phyloP scores from a whole-genome alignment of 2,888 invertebrate genomes.

The Ramazzottius varieornatus region DNA sequence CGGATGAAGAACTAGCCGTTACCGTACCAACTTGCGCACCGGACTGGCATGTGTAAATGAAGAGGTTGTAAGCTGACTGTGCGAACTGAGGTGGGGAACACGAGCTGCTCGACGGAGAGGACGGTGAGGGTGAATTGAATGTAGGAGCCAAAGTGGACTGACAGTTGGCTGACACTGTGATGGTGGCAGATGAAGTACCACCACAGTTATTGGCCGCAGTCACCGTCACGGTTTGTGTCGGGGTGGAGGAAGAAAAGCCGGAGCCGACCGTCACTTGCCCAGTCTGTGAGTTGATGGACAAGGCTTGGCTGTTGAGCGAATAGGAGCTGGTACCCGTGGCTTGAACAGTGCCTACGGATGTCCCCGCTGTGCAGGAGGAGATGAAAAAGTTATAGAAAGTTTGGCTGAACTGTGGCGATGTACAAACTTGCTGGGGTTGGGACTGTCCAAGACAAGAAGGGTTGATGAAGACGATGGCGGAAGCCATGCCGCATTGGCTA shows the following conservation, averaged over 20 bases:
- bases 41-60: neutral
- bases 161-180: neutral
- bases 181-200: neutral
- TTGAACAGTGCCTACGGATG: neutral
- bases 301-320: neutral
- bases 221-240: neutral
- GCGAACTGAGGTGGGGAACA: neutral
- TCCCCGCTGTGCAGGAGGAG: neutral
- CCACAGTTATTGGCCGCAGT: neutral
- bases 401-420: neutral
- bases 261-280: neutral
- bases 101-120: too few relatives aligned
- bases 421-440: neutral
- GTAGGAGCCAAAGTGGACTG: neutral
- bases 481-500: neutral
- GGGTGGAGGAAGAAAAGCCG: neutral
- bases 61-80: neutral
- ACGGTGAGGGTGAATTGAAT: neutral
- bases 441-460: neutral
- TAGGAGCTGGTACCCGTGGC: neutral
- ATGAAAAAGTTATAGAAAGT: neutral
- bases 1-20: neutral
- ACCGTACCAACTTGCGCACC: neutral
- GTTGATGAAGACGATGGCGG: neutral
- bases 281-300: neutral